Conservation (phyloP, 64 coral and sea anemone genomes). For the Montipora cactus region DNA sequence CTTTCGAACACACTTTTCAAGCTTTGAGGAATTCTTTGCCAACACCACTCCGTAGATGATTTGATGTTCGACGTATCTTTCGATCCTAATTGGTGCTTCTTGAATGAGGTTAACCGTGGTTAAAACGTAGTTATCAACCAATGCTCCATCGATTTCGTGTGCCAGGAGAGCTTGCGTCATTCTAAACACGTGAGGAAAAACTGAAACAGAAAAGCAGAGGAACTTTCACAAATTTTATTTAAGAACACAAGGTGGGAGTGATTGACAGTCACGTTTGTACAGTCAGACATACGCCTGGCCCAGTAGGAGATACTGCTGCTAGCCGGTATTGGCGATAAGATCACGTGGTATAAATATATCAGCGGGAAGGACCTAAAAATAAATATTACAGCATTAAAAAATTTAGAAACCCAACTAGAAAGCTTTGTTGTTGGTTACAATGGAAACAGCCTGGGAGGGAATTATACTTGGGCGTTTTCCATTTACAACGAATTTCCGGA, state of each 20-base stretch:
- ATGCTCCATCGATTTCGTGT: conserved; percentile 77
- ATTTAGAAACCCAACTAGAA: too few species aligned
- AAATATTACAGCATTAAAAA: too few species aligned
- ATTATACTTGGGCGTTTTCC: too few species aligned
- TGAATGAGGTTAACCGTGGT: conserved; percentile 72
- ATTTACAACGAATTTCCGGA: too few species aligned
- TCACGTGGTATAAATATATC: too few species aligned
- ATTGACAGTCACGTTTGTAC: too few species aligned
- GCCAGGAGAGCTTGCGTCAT: conserved; percentile 79
- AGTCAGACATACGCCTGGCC: too few species aligned
- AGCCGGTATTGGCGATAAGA: too few species aligned
- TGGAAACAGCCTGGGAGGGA: too few species aligned
- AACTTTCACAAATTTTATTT: not conserved
- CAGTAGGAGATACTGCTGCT: too few species aligned
- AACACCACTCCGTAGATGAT: conserved; percentile 80
- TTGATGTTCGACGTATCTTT: conserved; percentile 85
- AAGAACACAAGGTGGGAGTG: not conserved
- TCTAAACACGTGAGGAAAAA: conserved; percentile 74
- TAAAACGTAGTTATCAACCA: conserved; percentile 93
- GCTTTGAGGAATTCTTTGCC: conserved; percentile 64
- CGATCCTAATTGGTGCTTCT: conserved; percentile 86
- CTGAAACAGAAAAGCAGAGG: conserved; percentile 27
- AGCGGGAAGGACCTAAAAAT: too few species aligned
- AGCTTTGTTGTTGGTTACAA: too few species aligned
- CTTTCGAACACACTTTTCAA: conserved; percentile 78